A percentile compares a stretch with the other conserved stretches of the same genome.
These are phyloP conservation scores for Dryococelus australis DNA, from an alignment of 2,888 invertebrate species.

Conservation along the genomic window DNA sequence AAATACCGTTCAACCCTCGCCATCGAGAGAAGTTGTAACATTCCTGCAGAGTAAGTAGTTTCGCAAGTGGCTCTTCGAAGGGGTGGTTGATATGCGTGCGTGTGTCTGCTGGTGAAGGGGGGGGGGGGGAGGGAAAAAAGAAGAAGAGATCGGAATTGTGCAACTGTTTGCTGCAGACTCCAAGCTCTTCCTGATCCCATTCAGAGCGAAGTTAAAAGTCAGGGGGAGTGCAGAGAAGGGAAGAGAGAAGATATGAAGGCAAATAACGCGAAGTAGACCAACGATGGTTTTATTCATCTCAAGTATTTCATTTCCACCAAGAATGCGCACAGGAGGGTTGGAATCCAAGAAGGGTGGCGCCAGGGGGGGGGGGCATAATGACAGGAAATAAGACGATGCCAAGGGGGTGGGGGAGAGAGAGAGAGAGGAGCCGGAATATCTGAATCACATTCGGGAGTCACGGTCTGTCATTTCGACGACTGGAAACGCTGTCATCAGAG, in stretches of 20 bases:
- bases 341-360: neutral
- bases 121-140: neutral
- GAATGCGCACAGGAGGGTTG: neutral
- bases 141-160: neutral
- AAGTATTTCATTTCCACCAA: slow-evolving; percentile 16
- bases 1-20: neutral
- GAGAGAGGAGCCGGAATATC: neutral
- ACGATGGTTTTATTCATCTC: slow-evolving; percentile 10
- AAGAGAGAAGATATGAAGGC: neutral
- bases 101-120: neutral
- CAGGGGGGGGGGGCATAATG: neutral
- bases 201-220: neutral
- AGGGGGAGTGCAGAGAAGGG: neutral
- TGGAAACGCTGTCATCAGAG: neutral
- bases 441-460: neutral
- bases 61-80: neutral
- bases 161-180: neutral
- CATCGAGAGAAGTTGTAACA: neutral
- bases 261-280: slow-evolving; percentile 11
- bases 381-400: neutral
- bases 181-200: neutral
- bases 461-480: neutral
- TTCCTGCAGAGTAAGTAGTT: neutral
- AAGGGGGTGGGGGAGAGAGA: neutral
- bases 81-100: neutral